Evolutionary conservation across 2,113 vertebrate species (phyloP), one percentile per base, ranked within the genome.

Genomic region (Brienomyrus longianalis): DNA sequence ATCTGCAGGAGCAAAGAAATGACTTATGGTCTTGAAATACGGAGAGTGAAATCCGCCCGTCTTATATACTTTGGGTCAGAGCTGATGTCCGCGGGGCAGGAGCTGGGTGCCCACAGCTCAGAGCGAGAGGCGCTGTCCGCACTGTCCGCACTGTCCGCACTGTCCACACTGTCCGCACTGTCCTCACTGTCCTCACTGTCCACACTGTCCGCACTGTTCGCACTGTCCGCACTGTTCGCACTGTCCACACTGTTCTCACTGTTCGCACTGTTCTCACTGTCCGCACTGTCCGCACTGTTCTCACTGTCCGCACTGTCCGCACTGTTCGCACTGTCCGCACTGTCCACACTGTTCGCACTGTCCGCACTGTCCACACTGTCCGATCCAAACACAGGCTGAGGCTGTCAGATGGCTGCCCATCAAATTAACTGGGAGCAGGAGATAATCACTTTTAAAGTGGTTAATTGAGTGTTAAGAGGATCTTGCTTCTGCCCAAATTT

Each of bases 381-480:
- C 90, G 88, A 92, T 90, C 86, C 91, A 89, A 93, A 93, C 91
- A 27, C 52, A 62, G 80, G 27, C 77, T 84, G 89, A 31, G 59
- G 90, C 66, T 91, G 90, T 90, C 88, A 92, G 93, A 86, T 93
- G 94, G 91, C 92, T 92, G 94, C 93, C 92, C 92, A 77, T 94
- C 92, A 92, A 91, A 92, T 94, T 88, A 94, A 94, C 92, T 93
- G 87, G 39, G 89, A 93, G 93, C 86, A 62, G 88, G 83, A 51
- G 86, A 94, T 95, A 95, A 95, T 95, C 93, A 92, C 93, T 94
- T 95, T 95, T 93, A 95, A 95, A 93, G 92, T 92, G 93, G 94
- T 94, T 90, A 93, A 94, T 95, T 95, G 94, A 94, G 95, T 95
- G 94, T 94, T 94, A 95, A 96, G 94, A 94, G 92, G 93, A 92